phyloP scores from a whole-genome alignment of 1,140 invertebrate species.

The Lepidurus arcticus region DNA sequence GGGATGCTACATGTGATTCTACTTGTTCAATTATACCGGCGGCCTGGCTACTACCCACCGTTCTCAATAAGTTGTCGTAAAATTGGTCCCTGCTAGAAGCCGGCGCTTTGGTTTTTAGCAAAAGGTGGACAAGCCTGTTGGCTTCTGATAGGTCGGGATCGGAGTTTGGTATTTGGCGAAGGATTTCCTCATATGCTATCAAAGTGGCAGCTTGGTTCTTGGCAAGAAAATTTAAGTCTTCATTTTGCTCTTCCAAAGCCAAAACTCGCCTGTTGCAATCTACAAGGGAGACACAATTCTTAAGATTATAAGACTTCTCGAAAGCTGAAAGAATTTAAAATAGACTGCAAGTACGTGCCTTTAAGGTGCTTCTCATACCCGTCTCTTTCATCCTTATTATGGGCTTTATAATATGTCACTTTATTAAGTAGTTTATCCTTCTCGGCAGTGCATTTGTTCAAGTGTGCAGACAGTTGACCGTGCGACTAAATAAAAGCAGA shows the following conservation, averaged over 20 bases:
- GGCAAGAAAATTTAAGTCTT: slow-evolving; percentile 10
- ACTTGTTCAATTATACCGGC: not conserved
- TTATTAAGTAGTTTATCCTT: slow-evolving; percentile 3
- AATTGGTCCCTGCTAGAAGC: not conserved
- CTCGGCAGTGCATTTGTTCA: not conserved
- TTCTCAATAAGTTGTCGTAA: not conserved
- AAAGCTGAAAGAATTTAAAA: not conserved
- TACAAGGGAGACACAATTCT: not conserved
- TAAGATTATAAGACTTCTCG: not conserved
- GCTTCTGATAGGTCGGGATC: not conserved
- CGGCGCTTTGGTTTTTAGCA: not conserved
- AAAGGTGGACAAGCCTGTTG: not conserved
- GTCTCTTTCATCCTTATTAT: not conserved
- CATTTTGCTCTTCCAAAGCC: not conserved
- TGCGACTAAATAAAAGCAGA: not conserved
- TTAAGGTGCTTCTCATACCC: not conserved
- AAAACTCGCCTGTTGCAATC: not conserved
- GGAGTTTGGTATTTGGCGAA: not conserved
- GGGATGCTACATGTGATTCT: not conserved
- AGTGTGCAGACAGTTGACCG: not conserved
- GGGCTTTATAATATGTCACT: not conserved
- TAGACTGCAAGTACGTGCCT: not conserved
- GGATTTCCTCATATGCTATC: not conserved
- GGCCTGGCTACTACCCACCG: not conserved
- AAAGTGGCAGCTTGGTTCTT: not conserved